A percentile compares a stretch with the other conserved stretches of the same genome.
phyloP scores from a whole-genome alignment of 2,113 vertebrate genomes.

The Eurypyga helias region DNA sequence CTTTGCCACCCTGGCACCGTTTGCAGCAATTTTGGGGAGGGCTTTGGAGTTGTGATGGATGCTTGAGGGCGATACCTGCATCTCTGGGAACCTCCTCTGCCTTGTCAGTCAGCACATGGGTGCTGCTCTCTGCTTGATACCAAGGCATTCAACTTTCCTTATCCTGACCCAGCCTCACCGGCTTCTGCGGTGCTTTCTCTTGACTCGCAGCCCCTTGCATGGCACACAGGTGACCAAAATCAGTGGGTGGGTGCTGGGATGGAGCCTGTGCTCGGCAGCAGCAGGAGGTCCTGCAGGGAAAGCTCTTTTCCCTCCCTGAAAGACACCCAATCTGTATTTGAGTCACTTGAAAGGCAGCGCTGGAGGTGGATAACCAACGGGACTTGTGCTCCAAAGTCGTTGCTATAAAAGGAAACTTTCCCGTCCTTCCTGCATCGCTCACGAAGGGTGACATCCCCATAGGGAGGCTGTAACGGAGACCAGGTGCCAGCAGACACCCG shows the following conservation, averaged over 20 bases:
- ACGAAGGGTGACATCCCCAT: background rate
- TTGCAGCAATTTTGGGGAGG: background rate
- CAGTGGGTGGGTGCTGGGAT: background rate
- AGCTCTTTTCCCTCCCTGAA: background rate
- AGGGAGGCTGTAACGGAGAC: background rate
- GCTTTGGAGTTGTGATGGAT: background rate
- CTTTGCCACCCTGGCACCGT: accelerated
- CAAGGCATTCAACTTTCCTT: background rate
- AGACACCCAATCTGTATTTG: background rate
- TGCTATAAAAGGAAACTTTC: background rate
- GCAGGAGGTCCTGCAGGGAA: background rate
- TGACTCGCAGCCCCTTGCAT: background rate
- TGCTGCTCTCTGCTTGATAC: background rate
- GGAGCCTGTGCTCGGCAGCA: background rate
- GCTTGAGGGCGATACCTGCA: background rate
- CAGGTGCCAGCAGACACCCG: background rate
- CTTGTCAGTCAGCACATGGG: background rate
- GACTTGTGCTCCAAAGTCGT: background rate
- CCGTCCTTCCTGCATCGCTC: background rate
- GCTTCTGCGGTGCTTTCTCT: background rate
- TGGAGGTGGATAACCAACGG: background rate
- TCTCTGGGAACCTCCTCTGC: background rate
- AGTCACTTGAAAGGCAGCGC: background rate
- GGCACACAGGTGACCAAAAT: background rate
- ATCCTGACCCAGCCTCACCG: accelerated